These are phyloP conservation scores for Salvelinus namaycush DNA, from an alignment of 2,113 vertebrate species.

Conservation along the genomic window DNA sequence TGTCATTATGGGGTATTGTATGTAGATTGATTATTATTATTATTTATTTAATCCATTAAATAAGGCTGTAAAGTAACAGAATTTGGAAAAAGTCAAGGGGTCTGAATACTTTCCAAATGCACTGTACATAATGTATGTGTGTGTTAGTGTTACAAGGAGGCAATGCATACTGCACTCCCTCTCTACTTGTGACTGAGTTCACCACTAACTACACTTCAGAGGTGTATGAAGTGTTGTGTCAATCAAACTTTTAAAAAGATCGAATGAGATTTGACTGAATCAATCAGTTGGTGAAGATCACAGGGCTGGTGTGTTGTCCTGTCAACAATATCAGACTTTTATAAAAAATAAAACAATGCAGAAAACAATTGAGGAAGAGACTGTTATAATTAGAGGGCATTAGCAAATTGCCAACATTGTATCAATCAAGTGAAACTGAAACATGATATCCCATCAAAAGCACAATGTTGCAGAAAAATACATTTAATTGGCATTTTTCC, in stretches of 20 bases:
- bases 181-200: background rate
- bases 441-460: conserved; percentile 61
- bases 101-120: too few relatives aligned
- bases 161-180: background rate
- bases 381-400: background rate
- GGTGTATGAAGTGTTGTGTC: background rate
- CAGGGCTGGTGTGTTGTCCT: background rate
- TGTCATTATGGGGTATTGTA: too few relatives aligned
- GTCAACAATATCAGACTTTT: background rate
- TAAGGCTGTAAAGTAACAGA: too few relatives aligned
- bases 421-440: conserved; percentile 52
- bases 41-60: too few relatives aligned
- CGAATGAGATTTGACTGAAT: background rate
- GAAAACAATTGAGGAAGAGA: conserved; percentile 5
- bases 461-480: conserved; percentile 29
- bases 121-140: too few relatives aligned
- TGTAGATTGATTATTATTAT: too few relatives aligned
- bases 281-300: conserved; percentile 4
- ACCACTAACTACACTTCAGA: background rate
- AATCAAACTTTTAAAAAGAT: background rate
- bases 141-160: too few relatives aligned
- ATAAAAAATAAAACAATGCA: background rate
- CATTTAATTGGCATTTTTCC: conserved; percentile 59
- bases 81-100: too few relatives aligned
- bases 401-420: conserved; percentile 36